Base-by-base conservation (phyloP, 2,113 vertebrate species). In the Argyrosomus japonicus region DNA sequence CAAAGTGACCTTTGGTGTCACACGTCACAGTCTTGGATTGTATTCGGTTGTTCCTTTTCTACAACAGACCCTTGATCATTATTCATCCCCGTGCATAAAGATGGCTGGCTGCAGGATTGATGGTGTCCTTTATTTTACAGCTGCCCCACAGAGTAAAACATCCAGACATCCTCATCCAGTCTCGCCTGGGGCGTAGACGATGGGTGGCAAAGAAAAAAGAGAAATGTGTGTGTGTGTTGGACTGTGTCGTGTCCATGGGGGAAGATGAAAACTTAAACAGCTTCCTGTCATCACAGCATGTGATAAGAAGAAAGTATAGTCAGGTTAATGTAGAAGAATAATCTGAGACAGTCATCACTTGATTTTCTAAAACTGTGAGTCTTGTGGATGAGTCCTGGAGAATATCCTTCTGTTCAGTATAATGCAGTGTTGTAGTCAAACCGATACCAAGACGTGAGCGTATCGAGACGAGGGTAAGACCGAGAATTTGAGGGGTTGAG, bases 171-270 rank as follows among this genome's bases (percentile, higher is more conserved):
- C 48, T 77, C 61, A 78, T 69, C 47, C 63, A 51, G 68, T 23
- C 43, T 63, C 36, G 61, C 68, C 88, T 47, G 63, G 15, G 43
- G 82, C 25, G 7, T 36, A 64, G 36, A 62, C 29, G 23, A 65
- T 32, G 68, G 74, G 53, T 45, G 79, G 29, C 65, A 72, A 64
- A 60, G 68, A n/a, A 19, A 36, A 19, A n/a, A 60, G 63, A n/a
- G 19, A 36, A 19, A n/a, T 5, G 5, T 75, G 71, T 11, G 18
- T 75, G 71, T 69, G 64, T 10, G 78, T 40, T 62, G 54, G 32
- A 13, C 27, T 75, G 69, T 73, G 51, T 32, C 61, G 53, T 25
- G 71, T 77, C 91, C 77, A n/a, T 27, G 21, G 82, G 72, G 32
- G 78, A 75, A 68, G 77, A 67, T 23, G 23, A 69, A 36, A 36